Evolutionary conservation across 2,113 vertebrate species (phyloP).

Genomic region (Zosterops japonicus): DNA sequence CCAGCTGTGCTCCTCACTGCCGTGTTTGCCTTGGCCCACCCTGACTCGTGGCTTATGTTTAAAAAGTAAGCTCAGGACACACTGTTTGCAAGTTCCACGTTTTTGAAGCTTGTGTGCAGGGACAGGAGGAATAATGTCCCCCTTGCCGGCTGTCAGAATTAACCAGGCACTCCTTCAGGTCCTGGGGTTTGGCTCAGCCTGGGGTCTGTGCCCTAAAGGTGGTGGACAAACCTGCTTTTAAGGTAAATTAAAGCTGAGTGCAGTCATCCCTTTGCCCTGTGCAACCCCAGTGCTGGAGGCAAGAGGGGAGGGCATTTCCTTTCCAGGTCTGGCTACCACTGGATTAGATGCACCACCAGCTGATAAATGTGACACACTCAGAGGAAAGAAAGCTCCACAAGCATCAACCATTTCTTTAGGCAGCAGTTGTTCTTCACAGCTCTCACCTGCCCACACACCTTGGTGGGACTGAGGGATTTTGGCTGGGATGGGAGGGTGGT

Average conservation of each 20-base stretch:
- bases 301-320: background rate
- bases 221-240: background rate
- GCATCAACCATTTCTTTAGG: background rate
- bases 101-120: background rate
- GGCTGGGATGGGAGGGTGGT: background rate
- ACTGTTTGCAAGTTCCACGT: background rate
- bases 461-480: rapidly evolving
- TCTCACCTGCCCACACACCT: background rate
- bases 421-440: background rate
- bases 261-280: background rate
- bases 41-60: background rate
- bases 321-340: background rate
- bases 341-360: background rate
- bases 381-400: background rate
- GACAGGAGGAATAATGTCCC: background rate
- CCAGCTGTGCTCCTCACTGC: background rate
- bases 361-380: background rate
- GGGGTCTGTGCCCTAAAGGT: background rate
- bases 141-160: background rate
- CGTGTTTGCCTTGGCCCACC: background rate
- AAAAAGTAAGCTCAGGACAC: background rate
- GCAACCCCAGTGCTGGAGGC: rapidly evolving
- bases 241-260: background rate
- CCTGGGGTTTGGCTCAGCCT: too few species aligned
- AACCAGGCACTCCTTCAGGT: rapidly evolving